Conservation (phyloP, 2,888 invertebrate genomes). For the Julus scandinavius region DNA sequence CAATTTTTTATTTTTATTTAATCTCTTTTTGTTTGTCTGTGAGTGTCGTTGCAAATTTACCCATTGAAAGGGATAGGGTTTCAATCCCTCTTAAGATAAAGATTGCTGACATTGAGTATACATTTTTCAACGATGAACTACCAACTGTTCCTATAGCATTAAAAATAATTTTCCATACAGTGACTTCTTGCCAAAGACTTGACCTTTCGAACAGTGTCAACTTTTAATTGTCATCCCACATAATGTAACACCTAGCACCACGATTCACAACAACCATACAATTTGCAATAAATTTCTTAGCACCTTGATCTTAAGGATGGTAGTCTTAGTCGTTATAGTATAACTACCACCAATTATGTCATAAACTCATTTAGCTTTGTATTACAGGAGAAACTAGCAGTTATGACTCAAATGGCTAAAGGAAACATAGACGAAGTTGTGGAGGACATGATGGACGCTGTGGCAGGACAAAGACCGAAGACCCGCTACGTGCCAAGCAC, state of each 20-base stretch:
- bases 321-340: background rate
- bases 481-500: conserved; percentile 62
- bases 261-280: background rate
- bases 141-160: background rate
- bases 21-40: no score
- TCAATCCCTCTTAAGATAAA: no score
- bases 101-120: background rate
- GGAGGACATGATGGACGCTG: conserved; percentile 63
- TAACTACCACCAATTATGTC: background rate
- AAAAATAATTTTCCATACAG: background rate
- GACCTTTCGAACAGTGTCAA: background rate
- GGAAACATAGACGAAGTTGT: conserved; percentile 63
- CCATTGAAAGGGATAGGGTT: no score
- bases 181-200: background rate
- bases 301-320: background rate
- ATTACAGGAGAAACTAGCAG: conserved; percentile 51
- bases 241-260: background rate
- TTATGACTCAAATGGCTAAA: conserved; percentile 58
- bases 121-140: no score
- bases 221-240: background rate
- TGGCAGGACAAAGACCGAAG: conserved; percentile 62
- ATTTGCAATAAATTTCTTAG: background rate
- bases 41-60: no score
- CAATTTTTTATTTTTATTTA: no score
- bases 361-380: background rate